Conservation (phyloP, 2,113 vertebrate genomes). For the Microtus richardsoni region DNA sequence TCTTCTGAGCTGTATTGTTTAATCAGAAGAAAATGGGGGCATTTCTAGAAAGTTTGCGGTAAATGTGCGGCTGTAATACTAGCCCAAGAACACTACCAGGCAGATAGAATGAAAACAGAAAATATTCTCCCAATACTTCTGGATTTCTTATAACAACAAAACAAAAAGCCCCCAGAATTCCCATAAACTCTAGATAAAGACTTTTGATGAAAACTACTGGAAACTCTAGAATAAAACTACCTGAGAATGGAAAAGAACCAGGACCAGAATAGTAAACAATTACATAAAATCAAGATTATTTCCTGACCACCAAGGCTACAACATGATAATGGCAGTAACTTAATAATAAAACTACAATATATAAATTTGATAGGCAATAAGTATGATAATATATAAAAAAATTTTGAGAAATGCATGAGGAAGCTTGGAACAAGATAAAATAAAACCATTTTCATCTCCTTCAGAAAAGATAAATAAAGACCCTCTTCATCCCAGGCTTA, state of each 20-base stretch:
- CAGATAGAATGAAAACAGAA: background rate
- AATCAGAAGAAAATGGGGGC: background rate
- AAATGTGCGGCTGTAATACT: background rate
- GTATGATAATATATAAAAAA: background rate
- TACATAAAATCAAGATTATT: constrained; percentile 22
- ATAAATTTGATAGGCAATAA: background rate
- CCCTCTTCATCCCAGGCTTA: background rate
- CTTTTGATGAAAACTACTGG: background rate
- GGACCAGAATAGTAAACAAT: background rate
- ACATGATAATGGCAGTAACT: background rate
- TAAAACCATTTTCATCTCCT: background rate
- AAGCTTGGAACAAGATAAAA: background rate
- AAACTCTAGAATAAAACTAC: background rate
- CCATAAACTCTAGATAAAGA: background rate
- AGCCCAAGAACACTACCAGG: background rate
- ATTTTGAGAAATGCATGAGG: background rate
- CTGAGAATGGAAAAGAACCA: background rate
- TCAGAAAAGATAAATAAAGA: background rate
- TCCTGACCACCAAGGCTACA: background rate
- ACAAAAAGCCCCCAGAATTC: background rate
- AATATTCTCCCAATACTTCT: background rate
- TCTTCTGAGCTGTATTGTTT: constrained; percentile 4
- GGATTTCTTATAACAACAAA: background rate
- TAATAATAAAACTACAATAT: background rate
- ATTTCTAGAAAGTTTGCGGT: background rate